Base-by-base conservation (phyloP, 1,140 invertebrate genomes). In the Nomia melanderi region DNA sequence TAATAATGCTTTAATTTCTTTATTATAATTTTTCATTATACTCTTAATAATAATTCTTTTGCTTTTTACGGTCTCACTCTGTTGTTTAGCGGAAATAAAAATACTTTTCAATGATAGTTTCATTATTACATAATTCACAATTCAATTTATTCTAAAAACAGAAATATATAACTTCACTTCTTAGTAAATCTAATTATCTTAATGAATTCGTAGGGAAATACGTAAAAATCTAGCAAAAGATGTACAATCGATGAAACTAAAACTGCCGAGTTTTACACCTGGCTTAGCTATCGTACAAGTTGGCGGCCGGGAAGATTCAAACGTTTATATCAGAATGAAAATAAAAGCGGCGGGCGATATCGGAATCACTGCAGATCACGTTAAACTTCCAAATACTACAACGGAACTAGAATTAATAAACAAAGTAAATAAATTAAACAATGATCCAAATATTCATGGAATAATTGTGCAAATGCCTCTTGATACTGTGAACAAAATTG, bases 301-400 rank as follows among this genome's bases (percentile, higher is more conserved):
- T 50, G 99, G 99, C 2, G 95, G 95, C 2, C 93, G 98, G 11
- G 97, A 98, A 90, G 99, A 99, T 92, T 99, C 98, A n/a, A 99
- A 99, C 94, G 98, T 99, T 9, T 99, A 99, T 91, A 99, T 99
- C 89, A 93, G 97, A 53, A 98, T 98, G 95, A 99, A 99, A 93
- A 94, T 99, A 25, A 98, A 97, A 91, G 96, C 97, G 9, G 98
- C 98, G 0, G 94, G 92, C 36, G 96, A 98, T 86, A 97, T 99
- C 81, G 99, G 98, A 71, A 98, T 99, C 44, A 89, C 94, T 25
- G 96, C 96, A 0, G 93, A 95, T 72, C 97, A 98, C 88, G 90
- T 98, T 0, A 94, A 97, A 84, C 92, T 99, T 76, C 96, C 97
- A 0, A 94, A 94, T 12, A 95, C 96, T 12, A 96, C 95, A 20